Base-by-base conservation (phyloP, 2,888 invertebrate genomes). In the Ptilodon capucinus region DNA sequence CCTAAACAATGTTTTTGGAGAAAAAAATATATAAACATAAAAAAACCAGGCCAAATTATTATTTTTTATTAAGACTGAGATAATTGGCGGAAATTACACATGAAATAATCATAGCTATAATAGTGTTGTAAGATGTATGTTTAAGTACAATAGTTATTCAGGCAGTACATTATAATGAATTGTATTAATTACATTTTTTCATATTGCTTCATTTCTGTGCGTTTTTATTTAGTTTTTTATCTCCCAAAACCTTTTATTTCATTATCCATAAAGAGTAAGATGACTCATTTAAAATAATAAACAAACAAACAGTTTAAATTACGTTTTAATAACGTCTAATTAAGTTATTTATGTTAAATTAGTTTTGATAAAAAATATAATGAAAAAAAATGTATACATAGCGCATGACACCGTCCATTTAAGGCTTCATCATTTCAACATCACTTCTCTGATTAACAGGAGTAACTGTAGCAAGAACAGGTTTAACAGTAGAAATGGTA, bases 61-160 rank as follows among this genome's bases (percentile, higher is more conserved):
- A 42, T 58, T 53, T 61, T 60, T 66, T 59, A 58, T 69, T 64
- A 79, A 82, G 82, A 81, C 82, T 81, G 82, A 81, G 57, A 57
- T 60, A 47, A 58, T 72, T 74, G 76, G 71, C 70, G 71, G 63
- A 76, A 68, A 73, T 72, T 64, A 64, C 54, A 66, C 64, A 58
- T 63, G 60, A 60, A 68, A 68, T 71, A 68, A 64, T 54, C 56
- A 48, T 57, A 60, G 46, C 47, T 67, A 55, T 70, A 66, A 60
- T 68, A 71, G 64, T 64, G 40, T 54, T 54, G 42, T 74, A 78
- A 73, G 71, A 50, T 60, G 58, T 78, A 79, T 38, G 69, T 68
- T 68, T 85, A 84, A 86, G 86, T 88, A 87, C 84, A 86, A 86
- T 85, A 84, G 69, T 77, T 81, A 87, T 80, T 84, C 81, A 79